Conservation (phyloP, 2,888 invertebrate genomes). For the Matsumyia berberina region DNA sequence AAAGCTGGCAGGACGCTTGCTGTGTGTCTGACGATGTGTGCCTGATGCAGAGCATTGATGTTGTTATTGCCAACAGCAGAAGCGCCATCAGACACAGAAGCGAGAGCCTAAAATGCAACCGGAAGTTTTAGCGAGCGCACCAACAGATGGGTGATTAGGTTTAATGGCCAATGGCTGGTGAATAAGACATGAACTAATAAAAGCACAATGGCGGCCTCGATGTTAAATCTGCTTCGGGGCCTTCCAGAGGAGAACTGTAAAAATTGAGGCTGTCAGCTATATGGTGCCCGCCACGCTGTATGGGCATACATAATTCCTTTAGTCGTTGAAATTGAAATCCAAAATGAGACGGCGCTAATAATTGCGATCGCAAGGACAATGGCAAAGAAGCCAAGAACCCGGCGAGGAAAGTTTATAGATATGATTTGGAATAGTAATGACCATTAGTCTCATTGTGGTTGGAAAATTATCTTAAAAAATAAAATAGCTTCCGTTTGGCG, state of each 20-base stretch:
- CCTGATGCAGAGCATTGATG: not conserved
- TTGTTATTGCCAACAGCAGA: slow-evolving; percentile 7
- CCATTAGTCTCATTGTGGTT: slow-evolving; percentile 34
- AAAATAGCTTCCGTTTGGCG: slow-evolving; percentile 7
- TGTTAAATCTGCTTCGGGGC: slow-evolving; percentile 15
- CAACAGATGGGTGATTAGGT: slow-evolving; percentile 59
- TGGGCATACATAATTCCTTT: not conserved
- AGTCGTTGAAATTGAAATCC: slow-evolving; percentile 6
- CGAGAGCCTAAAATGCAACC: slow-evolving; percentile 37
- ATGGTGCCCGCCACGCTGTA: not conserved
- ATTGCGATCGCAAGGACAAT: slow-evolving; percentile 33
- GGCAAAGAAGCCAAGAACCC: slow-evolving; percentile 31
- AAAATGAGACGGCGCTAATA: slow-evolving; percentile 15
- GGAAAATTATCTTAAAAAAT: slow-evolving; percentile 12
- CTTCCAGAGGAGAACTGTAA: not conserved
- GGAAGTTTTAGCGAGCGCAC: slow-evolving; percentile 26
- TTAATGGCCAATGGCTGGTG: slow-evolving; percentile 40
- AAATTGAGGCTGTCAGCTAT: slow-evolving; percentile 6
- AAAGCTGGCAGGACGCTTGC: slow-evolving; percentile 45
- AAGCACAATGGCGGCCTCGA: slow-evolving; percentile 2
- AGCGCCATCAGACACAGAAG: slow-evolving; percentile 18
- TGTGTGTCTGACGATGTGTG: not conserved
- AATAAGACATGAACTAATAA: slow-evolving; percentile 22
- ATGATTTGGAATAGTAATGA: slow-evolving; percentile 37
- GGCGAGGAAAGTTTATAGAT: slow-evolving; percentile 35